Conservation (phyloP, 2,113 vertebrate species). For the Balaeniceps rex region DNA sequence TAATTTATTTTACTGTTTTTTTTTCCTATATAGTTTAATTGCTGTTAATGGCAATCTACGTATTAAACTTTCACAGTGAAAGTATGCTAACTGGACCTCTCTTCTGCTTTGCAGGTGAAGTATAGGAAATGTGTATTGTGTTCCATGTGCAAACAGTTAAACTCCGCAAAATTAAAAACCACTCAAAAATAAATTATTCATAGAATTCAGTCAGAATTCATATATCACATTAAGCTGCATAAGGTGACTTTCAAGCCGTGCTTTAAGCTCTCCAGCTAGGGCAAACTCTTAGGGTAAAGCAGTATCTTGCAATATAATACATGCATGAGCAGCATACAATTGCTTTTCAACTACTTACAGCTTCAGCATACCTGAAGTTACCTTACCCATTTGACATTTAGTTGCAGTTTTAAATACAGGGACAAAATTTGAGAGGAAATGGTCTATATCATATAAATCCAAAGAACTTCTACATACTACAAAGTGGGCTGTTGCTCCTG, state of each 20-base stretch:
- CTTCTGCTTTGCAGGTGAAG: background rate
- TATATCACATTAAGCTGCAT: background rate
- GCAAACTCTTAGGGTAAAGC: background rate
- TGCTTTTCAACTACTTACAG: background rate
- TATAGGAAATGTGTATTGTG: background rate
- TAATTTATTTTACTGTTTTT: background rate
- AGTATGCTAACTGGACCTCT: background rate
- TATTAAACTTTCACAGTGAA: background rate
- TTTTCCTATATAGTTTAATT: background rate
- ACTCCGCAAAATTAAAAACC: slow-evolving; percentile 19
- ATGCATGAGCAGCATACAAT: background rate
- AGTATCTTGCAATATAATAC: background rate
- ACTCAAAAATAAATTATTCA: slow-evolving; percentile 29
- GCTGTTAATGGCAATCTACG: background rate
- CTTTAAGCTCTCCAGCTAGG: background rate
- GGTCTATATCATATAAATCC: background rate
- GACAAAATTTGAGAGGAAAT: background rate
- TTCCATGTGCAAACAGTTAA: background rate
- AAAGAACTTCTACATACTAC: background rate
- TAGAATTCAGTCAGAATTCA: slow-evolving; percentile 25
- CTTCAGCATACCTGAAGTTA: background rate
- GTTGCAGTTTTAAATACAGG: background rate
- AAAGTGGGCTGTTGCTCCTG: background rate
- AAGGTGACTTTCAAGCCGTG: background rate
- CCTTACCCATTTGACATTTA: background rate